phyloP scores from a whole-genome alignment of 2,797 vertebrate genomes.

The Cheirogaleus major region DNA sequence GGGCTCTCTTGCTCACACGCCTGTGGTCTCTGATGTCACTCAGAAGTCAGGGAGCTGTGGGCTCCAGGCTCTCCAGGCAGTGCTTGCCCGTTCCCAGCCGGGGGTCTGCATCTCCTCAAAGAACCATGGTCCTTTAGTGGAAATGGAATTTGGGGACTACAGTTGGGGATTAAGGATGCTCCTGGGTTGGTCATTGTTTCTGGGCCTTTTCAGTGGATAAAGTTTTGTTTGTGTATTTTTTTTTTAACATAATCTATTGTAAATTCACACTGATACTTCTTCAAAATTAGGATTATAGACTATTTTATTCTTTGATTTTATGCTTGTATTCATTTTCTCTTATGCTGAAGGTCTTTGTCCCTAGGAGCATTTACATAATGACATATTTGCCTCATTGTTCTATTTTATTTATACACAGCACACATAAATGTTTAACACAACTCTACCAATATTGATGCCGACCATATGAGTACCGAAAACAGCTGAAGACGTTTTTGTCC shows the following conservation, averaged over 20 bases:
- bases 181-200: background rate
- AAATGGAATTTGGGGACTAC: background rate
- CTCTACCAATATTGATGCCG: background rate
- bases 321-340: background rate
- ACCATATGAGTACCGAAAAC: background rate
- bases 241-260: background rate
- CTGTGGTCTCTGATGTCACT: background rate
- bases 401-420: background rate
- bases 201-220: background rate
- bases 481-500: background rate
- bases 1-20: background rate
- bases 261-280: background rate
- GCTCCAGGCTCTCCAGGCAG: background rate
- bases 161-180: background rate
- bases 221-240: background rate
- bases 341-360: background rate
- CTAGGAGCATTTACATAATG: background rate
- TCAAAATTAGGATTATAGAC: background rate
- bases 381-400: background rate
- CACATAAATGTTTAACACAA: background rate
- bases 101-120: background rate
- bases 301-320: conserved; percentile 27
- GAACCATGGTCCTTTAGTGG: background rate
- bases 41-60: background rate
- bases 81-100: background rate